Evolutionary conservation across 2,888 invertebrate genomes (phyloP), one percentile per base, ranked within the genome.

Genomic region (Serrognathus titanus): DNA sequence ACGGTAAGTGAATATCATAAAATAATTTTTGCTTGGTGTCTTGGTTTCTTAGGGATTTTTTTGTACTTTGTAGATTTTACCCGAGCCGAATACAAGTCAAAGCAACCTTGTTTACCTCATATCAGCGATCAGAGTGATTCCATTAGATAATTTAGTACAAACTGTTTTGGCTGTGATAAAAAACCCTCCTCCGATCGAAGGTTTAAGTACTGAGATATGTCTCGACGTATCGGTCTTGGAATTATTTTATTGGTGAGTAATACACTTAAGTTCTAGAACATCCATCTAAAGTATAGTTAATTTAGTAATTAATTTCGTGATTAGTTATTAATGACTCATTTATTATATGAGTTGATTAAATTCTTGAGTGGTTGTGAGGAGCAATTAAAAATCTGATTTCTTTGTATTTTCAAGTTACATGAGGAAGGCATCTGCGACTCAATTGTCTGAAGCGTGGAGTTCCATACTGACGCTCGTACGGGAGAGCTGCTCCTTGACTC

Each of bases 141-240:
- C 92, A 2, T 85, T 91, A 69, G 92, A 93, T 70, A 89, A 89
- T 51, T 82, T 93, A 66, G 87, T 94, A 48, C 88, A 89, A 77
- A 90, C 90, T 3, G 85, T 92, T 13, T 87, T 88, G 69, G 88
- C 89, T 71, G 90, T 93, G 58, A 85, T 94, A 35, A 90, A 89
- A 73, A 87, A 89, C 59, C 90, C 91, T 11, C 86, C 87, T 1
- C 81, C 81, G 2, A 82, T 80, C 16, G 80, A 80, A 63, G 85
- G 85, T 40, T 79, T 86, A 5, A 84, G 82, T 66, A 75, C 79
- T 39, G 83, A 83, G 60, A 80, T 83, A 62, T 82, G 81, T 51
- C 80, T 92, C 59, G 93, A 93, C 75, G 91, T 93, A 13, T 88
- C 89, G 50, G 84, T 92, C 56, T 77, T 94, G 59, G 93, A 94